Evolutionary conservation across 2,797 vertebrate species (phyloP).

Genomic region (Sebastes hubbsi): DNA sequence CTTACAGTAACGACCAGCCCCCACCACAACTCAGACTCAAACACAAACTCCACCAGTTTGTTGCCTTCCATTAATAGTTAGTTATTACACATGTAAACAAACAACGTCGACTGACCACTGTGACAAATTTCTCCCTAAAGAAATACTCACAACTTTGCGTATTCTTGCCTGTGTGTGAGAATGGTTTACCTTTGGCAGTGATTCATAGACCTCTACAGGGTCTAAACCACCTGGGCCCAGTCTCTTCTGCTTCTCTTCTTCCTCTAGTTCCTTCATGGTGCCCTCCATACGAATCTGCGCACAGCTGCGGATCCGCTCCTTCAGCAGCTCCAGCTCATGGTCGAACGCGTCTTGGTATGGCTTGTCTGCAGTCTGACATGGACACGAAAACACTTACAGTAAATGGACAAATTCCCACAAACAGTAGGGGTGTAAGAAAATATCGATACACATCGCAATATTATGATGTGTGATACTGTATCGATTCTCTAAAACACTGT

Average conservation of each 20-base stretch:
- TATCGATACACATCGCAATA: too few species aligned
- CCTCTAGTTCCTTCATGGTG: conserved; percentile 86
- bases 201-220: conserved; percentile 89
- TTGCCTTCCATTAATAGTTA: background rate
- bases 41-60: background rate
- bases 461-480: too few species aligned
- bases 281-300: conserved; percentile 85
- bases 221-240: conserved; percentile 90
- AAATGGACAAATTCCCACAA: background rate
- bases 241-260: conserved; percentile 86
- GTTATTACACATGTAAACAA: background rate
- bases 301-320: conserved; percentile 83
- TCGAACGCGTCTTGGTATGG: conserved; percentile 89
- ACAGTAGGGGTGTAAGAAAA: too few species aligned
- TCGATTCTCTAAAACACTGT: too few species aligned
- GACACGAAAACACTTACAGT: background rate
- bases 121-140: background rate
- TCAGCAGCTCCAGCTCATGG: conserved; percentile 88
- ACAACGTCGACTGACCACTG: background rate
- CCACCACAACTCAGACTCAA: too few species aligned
- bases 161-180: background rate
- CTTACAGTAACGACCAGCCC: too few species aligned
- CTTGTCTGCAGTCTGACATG: conserved; percentile 85
- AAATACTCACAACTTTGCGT: background rate
- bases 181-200: conserved; percentile 82